A percentile compares a stretch with the other conserved stretches of the same genome.
These are phyloP conservation scores for Okamejei kenojei DNA, from an alignment of 2,797 vertebrate species.

Conservation along the genomic window DNA sequence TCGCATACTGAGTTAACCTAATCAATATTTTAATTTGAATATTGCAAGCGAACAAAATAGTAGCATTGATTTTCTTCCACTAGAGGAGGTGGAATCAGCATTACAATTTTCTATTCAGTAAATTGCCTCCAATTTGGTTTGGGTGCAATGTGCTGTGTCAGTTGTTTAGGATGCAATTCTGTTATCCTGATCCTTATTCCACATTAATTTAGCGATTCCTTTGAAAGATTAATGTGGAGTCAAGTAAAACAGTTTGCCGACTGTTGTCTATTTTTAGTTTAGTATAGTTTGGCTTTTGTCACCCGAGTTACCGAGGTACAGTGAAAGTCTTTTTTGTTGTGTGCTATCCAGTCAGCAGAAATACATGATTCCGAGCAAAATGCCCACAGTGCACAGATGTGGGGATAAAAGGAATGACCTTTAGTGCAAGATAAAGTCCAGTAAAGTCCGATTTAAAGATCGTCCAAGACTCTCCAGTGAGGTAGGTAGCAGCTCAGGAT, in stretches of 20 bases:
- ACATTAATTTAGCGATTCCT: neutral
- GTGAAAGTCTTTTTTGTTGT: too few species aligned
- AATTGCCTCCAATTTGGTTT: neutral
- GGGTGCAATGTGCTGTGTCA: neutral
- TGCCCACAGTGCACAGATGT: too few species aligned
- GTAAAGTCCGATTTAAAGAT: too few species aligned
- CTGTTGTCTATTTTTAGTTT: neutral
- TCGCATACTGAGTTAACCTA: neutral
- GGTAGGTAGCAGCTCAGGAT: too few species aligned
- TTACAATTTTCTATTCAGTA: neutral
- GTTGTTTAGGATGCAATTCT: neutral
- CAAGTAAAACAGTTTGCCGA: neutral
- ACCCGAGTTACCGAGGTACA: too few species aligned
- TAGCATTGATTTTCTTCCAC: neutral
- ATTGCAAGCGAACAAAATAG: neutral
- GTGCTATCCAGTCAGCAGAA: too few species aligned
- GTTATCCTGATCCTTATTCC: neutral
- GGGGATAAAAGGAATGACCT: too few species aligned
- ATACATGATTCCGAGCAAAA: too few species aligned
- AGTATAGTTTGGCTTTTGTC: too few species aligned
- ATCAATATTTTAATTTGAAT: neutral
- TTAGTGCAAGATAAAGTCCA: too few species aligned
- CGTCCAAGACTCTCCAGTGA: too few species aligned
- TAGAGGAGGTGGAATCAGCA: neutral
- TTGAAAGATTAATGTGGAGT: neutral